phyloP scores from a whole-genome alignment of 2,888 invertebrate species.

The Lepidonotus clava region DNA sequence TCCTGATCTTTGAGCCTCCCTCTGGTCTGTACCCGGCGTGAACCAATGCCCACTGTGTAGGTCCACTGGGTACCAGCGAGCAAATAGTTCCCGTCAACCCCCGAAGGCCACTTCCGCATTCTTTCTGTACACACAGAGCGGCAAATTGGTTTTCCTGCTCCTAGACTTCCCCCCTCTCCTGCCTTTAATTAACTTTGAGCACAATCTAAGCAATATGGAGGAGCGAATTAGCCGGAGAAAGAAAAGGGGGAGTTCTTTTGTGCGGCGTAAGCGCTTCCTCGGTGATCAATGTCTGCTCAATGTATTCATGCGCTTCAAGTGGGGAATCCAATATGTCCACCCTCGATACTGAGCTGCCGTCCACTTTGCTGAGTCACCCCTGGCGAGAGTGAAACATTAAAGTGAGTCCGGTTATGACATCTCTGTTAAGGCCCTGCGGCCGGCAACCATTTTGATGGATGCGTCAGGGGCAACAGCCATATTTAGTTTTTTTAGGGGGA shows the following conservation, averaged over 20 bases:
- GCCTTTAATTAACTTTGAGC: no score
- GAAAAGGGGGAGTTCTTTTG: background rate
- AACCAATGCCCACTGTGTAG: background rate
- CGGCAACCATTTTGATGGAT: background rate
- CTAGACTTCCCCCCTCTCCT: no score
- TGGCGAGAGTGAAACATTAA: background rate
- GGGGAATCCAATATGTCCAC: background rate
- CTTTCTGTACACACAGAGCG: no score
- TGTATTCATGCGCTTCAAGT: constrained; percentile 23
- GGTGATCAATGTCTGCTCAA: background rate
- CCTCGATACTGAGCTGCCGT: background rate
- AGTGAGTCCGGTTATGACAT: background rate
- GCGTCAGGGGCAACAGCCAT: no score
- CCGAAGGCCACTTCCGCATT: no score
- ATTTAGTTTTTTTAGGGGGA: no score
- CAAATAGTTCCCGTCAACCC: no score
- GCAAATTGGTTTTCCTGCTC: no score
- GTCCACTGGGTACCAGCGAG: no score
- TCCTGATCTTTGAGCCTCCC: background rate
- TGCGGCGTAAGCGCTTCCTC: background rate
- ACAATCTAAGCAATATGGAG: background rate
- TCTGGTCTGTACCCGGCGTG: background rate
- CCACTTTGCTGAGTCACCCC: background rate
- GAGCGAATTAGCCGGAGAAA: background rate
- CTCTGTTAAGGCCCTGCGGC: background rate